phyloP scores from a whole-genome alignment of 2,113 vertebrate genomes.

The Seriola rivoliana region DNA sequence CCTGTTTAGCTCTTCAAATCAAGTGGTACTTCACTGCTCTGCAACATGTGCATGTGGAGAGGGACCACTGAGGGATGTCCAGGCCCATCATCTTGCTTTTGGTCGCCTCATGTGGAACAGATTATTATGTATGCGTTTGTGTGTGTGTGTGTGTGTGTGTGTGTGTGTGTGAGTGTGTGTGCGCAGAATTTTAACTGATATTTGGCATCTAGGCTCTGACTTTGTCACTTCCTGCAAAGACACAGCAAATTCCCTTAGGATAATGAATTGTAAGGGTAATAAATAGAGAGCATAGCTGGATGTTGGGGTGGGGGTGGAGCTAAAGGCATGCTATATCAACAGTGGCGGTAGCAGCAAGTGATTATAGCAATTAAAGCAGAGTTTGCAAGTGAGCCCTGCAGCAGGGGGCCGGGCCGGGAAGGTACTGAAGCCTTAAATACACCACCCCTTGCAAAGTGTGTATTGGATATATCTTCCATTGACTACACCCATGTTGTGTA shows the following conservation, averaged over 20 bases:
- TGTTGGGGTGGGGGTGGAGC: background rate
- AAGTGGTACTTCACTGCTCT: slow-evolving; percentile 56
- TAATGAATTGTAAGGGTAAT: too few relatives aligned
- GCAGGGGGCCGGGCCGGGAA: too few relatives aligned
- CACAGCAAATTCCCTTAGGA: too few relatives aligned
- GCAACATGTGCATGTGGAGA: slow-evolving; percentile 40
- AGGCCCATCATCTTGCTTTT: slow-evolving; percentile 10
- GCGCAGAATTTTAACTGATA: background rate
- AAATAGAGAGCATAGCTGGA: too few relatives aligned
- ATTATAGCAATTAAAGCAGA: background rate
- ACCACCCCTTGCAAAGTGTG: too few relatives aligned
- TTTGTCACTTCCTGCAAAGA: too few relatives aligned
- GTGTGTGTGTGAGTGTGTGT: background rate
- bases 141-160: background rate
- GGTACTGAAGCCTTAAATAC: too few relatives aligned
- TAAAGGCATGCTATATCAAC: background rate
- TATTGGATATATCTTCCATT: too few relatives aligned
- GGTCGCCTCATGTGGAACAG: slow-evolving; percentile 31
- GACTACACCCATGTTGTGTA: too few relatives aligned
- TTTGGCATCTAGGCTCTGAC: too few relatives aligned
- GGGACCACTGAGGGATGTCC: slow-evolving; percentile 8
- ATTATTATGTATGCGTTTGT: slow-evolving; percentile 5
- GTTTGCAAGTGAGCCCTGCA: background rate
- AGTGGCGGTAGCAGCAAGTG: background rate
- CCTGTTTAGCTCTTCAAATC: slow-evolving; percentile 61